Conservation (phyloP, 2,888 invertebrate genomes). For the Diloba caeruleocephala region DNA sequence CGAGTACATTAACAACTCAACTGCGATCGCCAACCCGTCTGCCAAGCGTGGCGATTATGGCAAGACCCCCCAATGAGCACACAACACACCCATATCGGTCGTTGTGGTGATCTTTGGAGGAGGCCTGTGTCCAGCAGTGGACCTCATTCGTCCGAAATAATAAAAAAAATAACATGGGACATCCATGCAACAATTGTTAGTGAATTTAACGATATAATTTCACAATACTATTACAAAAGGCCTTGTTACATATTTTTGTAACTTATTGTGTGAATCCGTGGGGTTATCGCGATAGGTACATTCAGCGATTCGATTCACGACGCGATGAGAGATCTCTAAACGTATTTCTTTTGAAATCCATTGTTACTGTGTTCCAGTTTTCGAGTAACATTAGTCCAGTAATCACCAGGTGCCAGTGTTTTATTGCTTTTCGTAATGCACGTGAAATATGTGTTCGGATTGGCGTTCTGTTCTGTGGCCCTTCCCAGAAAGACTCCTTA, state of each 20-base stretch:
- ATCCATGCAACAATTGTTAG: slow-evolving; percentile 29
- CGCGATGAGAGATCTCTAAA: slow-evolving; percentile 44
- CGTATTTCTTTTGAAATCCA: slow-evolving; percentile 55
- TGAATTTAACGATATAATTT: slow-evolving; percentile 8
- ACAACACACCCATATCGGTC: too few species aligned
- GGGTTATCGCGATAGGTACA: slow-evolving; percentile 41
- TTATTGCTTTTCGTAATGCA: slow-evolving; percentile 41
- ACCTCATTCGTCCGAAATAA: too few species aligned
- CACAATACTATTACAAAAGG: slow-evolving; percentile 27
- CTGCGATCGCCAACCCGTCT: too few species aligned
- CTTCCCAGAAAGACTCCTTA: background rate
- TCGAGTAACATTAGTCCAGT: slow-evolving; percentile 19
- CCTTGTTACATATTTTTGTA: slow-evolving; percentile 50
- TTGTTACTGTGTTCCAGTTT: slow-evolving; percentile 54
- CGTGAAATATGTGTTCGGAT: slow-evolving; percentile 26
- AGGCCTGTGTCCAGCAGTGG: too few species aligned
- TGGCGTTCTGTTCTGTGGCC: slow-evolving; percentile 2
- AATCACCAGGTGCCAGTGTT: slow-evolving; percentile 37
- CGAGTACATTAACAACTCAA: too few species aligned
- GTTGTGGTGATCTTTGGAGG: too few species aligned
- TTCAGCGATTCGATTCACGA: slow-evolving; percentile 38
- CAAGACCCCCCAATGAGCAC: too few species aligned
- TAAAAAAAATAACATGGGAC: slow-evolving; percentile 16
- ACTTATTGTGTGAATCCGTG: slow-evolving; percentile 52
- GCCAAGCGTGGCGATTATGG: too few species aligned